A percentile compares a stretch with the other conserved stretches of the same genome.
Conservation (phyloP, 2,888 invertebrate genomes). For the Ectropis crepuscularia region DNA sequence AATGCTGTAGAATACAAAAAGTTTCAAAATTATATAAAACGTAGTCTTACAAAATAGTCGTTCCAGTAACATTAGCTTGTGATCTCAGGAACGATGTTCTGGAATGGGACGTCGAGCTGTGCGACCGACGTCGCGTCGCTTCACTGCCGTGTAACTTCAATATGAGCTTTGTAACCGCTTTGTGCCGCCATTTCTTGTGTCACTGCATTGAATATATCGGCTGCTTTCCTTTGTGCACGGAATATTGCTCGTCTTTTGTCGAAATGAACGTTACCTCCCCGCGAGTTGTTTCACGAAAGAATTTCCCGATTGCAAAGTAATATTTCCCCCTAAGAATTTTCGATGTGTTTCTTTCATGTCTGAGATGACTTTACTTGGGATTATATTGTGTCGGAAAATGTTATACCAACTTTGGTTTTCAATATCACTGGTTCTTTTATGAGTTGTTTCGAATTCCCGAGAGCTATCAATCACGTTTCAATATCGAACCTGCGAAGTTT, state of each 20-base stretch:
- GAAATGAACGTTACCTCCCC: slow-evolving; percentile 82
- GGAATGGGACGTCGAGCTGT: slow-evolving; percentile 11
- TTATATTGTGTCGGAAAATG: slow-evolving; percentile 74
- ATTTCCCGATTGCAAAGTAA: slow-evolving; percentile 84
- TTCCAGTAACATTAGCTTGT: slow-evolving; percentile 2
- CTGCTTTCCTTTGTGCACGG: slow-evolving; percentile 82
- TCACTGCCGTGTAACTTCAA: slow-evolving; percentile 70
- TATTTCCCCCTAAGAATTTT: slow-evolving; percentile 83
- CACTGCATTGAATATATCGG: slow-evolving; percentile 85
- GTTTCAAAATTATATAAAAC: no score
- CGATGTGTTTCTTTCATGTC: slow-evolving; percentile 82
- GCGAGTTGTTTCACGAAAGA: slow-evolving; percentile 82
- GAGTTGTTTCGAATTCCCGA: slow-evolving; percentile 46
- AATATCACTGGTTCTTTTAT: slow-evolving; percentile 56
- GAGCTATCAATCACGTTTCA: slow-evolving; percentile 51
- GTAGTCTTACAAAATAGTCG: neutral
- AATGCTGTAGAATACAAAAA: no score
- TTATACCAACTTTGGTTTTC: slow-evolving; percentile 66
- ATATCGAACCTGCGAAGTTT: slow-evolving; percentile 31
- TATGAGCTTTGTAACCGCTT: slow-evolving; percentile 83
- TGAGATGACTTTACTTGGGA: slow-evolving; percentile 79
- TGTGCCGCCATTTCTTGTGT: slow-evolving; percentile 82
- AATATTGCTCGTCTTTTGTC: slow-evolving; percentile 84
- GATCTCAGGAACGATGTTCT: slow-evolving; percentile 18
- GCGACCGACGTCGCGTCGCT: slow-evolving; percentile 22